These are phyloP conservation scores for Bubo blakistoni DNA, from an alignment of 2,113 vertebrate genomes.

Conservation along the genomic window DNA sequence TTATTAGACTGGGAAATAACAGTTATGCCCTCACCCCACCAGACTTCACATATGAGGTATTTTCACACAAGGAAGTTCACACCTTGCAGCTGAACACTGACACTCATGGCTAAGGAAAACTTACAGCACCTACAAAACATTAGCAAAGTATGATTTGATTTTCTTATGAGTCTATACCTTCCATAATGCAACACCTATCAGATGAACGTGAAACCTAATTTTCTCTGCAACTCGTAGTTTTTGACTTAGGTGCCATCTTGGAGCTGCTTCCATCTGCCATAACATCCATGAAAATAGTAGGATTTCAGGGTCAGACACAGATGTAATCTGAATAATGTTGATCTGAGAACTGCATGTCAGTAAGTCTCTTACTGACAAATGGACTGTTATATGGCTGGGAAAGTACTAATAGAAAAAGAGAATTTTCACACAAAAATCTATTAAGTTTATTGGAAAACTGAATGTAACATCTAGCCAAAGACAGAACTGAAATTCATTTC, in stretches of 20 bases:
- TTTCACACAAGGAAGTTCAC: accelerated
- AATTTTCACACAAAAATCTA: background rate
- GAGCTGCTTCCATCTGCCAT: background rate
- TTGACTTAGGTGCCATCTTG: background rate
- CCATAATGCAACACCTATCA: background rate
- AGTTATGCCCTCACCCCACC: background rate
- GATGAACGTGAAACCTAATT: background rate
- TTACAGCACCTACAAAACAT: background rate
- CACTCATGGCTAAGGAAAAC: background rate
- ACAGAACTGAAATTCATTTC: background rate
- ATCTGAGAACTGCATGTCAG: background rate
- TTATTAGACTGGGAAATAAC: background rate
- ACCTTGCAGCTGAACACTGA: background rate
- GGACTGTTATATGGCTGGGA: background rate
- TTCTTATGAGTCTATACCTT: background rate
- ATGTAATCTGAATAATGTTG: background rate
- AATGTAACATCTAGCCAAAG: background rate
- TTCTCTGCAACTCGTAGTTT: background rate
- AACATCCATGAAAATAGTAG: background rate
- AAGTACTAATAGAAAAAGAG: background rate
- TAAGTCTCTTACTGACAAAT: background rate
- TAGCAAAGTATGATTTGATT: background rate
- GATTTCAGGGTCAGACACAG: background rate
- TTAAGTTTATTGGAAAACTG: background rate
- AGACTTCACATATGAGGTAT: background rate